Conservation (phyloP, 2,888 invertebrate species). For the Clivina fossor region DNA sequence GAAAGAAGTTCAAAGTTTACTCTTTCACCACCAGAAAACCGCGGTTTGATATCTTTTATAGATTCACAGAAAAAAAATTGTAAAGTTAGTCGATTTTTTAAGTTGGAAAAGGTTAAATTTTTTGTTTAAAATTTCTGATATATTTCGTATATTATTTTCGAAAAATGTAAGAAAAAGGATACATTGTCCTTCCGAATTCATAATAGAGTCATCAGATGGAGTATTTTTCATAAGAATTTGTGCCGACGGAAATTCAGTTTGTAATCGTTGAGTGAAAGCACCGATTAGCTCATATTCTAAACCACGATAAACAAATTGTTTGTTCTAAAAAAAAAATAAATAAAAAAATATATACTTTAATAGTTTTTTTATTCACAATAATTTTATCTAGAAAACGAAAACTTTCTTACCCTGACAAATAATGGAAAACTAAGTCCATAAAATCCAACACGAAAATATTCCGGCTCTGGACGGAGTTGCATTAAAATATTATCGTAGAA, state of each 20-base stretch:
- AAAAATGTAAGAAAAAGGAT: too few species aligned
- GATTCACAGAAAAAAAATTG: too few species aligned
- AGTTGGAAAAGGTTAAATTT: too few species aligned
- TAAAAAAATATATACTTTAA: conserved; percentile 1
- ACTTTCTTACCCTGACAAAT: conserved; percentile 92
- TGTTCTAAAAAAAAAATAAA: conserved; percentile 66
- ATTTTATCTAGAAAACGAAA: too few species aligned
- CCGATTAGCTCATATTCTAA: conserved; percentile 93
- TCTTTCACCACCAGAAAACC: too few species aligned
- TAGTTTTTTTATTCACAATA: too few species aligned
- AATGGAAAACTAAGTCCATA: conserved; percentile 91
- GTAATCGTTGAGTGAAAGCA: conserved; percentile 89
- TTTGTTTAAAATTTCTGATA: too few species aligned
- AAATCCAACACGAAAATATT: conserved; percentile 94
- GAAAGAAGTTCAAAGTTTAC: too few species aligned
- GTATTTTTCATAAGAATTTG: conserved; percentile 90
- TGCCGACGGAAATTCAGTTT: conserved; percentile 93
- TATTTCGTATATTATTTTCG: too few species aligned
- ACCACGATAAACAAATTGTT: conserved; percentile 93
- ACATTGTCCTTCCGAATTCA: conserved; percentile 86
- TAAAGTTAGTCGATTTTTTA: too few species aligned
- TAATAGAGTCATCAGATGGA: conserved; percentile 84
- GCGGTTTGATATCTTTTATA: too few species aligned
- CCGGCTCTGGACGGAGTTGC: conserved; percentile 86
- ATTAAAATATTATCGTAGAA: conserved; percentile 91